Evolutionary conservation across 2,888 invertebrate genomes (phyloP), one percentile per base, ranked within the genome.

Genomic region (Trissolcus japonicus): DNA sequence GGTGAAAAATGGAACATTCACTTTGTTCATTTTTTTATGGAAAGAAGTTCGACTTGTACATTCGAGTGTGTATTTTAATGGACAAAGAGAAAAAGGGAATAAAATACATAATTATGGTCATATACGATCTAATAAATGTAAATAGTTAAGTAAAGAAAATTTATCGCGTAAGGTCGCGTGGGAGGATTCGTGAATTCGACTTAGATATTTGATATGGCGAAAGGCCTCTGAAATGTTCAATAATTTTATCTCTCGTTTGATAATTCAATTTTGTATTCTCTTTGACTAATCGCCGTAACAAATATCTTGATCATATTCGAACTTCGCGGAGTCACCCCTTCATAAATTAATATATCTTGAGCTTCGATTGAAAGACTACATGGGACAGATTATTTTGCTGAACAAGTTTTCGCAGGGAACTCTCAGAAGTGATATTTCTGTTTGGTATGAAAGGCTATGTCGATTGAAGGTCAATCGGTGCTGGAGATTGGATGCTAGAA

Each of bases 401-500:
- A 59, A 54, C 29, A 35, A 35, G 21, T 57, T 57, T 62, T 65
- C 51, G 55, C 25, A 60, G 41, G 50, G 21, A 61, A 21, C 55
- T 17, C 46, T 55, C 14, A 57, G 17, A 59, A 59, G 56, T 55
- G 60, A 72, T 50, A 59, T 72, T 63, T 77, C 53, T 65, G 63
- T 63, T 68, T 16, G 29, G 29, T 60, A 69, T 68, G 60, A 73
- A 21, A 67, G 66, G 4, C 25, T 56, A 55, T 63, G 50, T 55
- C 43, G 57, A 68, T 68, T 53, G 59, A 62, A 41, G 67, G 21
- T 73, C 61, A 43, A 65, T 65, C 60, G 57, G 61, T 67, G 59
- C 57, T 78, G 73, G 77, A 73, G 53, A 73, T 78, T 68, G 77
- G 77, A 78, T 78, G 77, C 63, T 77, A 77, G 77, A 76, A 68